Base-by-base conservation (phyloP, 2,888 invertebrate genomes). In the Melinaea marsaeus region DNA sequence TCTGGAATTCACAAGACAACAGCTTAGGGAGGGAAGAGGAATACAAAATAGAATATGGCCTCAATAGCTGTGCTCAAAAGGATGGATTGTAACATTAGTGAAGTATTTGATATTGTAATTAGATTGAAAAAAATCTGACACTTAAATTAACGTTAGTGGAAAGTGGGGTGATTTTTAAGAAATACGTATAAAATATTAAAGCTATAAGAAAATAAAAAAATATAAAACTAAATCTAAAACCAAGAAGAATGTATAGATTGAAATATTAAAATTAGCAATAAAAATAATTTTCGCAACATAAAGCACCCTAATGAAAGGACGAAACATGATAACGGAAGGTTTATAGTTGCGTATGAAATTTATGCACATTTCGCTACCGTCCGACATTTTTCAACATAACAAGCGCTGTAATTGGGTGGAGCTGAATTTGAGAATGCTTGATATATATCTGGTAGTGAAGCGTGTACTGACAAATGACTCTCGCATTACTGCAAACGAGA, bases 1-100 rank as follows among this genome's bases (percentile, higher is more conserved):
- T 91, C 91, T 91, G 91, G 85, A 91, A 91, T 88, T 81, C 85
- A 89, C 80, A 90, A 89, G 82, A 91, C 84, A 90, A 85, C 80
- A 86, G 83, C 84, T 89, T 87, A 90, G 88, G 88, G 69, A 69
- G 75, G 75, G 81, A 72, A 72, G 71, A 78, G 83, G 82, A 83
- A 78, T 78, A 80, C 73, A 75, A 78, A 79, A 77, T 68, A 78
- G 70, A 63, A 61, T 57, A 60, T 69, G 71, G 62, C 73, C 72
- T 65, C 66, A 72, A 69, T 69, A 67, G 69, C 71, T 69, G 65
- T 66, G 61, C 69, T 63, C 58, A 51, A 64, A 58, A 66, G 61
- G 62, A 60, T 66, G 66, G 59, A 63, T 63, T 55, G 66, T 66
- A 62, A 47, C 48, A 37, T 22, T 51, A 51, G 22, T 22, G 51